Evolutionary conservation across 2,888 invertebrate species (phyloP), one percentile per base, ranked within the genome.

Genomic region (Melanophora roralis): DNA sequence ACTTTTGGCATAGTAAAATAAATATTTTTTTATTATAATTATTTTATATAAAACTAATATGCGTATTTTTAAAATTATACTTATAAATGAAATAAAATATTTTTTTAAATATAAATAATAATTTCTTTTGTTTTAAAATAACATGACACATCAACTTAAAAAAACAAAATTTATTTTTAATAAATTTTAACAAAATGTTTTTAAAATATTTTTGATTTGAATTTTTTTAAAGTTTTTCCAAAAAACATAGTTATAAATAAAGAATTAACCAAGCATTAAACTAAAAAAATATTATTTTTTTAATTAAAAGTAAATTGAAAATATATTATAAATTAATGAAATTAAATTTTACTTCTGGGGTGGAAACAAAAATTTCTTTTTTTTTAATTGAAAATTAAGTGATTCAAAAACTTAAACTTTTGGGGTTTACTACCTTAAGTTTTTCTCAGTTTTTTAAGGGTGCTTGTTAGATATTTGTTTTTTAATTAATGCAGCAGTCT

Each of bases 1-100:
- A 81, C 81, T 81, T 81, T 78, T 78, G 81, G 81, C 78, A 75
- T 81, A 71, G 80, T 55, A 80, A 80, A 76, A 76, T 72, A 62
- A 80, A 76, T 69, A 69, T 64, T 74, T 79, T n/a, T n/a, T n/a
- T 64, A 38, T 38, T 38, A 11, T 11, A 11, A 40, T 38, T 11
- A 11, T 11, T 68, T 47, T 57, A 40, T 62, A 40, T 45, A 38
- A 71, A 36, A 65, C 49, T 27, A 5, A 40, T 9, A 69, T 36
- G 34, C n/a, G n/a, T 19, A 43, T 21, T 45, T 36, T 32, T 53
- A 62, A 71, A 43, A 14, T 55, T 34, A 55, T 14, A 43, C 4
- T n/a, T 14, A 59, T 59, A 60, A 21, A 51, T 19, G 19, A 23
- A 12, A 16, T 3, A 27, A 40, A 65, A 51, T 34, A 11, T 19